Evolutionary conservation across 1,140 invertebrate genomes (phyloP), one percentile per base, ranked within the genome.

Genomic region (Callitettix versicolor): DNA sequence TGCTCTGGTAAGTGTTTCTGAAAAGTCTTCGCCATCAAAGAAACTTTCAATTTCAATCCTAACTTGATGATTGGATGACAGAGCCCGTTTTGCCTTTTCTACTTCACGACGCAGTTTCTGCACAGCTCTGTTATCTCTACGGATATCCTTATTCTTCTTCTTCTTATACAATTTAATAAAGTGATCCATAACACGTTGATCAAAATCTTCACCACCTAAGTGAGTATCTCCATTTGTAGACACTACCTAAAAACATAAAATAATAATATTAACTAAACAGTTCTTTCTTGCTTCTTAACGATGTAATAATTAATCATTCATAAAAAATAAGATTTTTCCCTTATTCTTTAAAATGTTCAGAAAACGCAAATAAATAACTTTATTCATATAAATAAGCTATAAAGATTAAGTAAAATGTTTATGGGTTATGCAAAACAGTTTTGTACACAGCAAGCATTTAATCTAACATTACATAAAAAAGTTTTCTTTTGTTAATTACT

Each of bases 111-210:
- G 81, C 58, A 98, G 77, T 73, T 97, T 97, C 73, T 97, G 93
- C 3, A 97, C 91, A 63, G 95, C 93, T 64, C 92, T 78, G 71
- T 94, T 88, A 70, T 97, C 93, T 67, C 91, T 93, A 57, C 92
- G 80, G 68, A 98, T 91, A 67, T 98, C 95, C 73, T 98, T 98
- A 68, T 92, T 91, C 78, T 94, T 94, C 82, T 98, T 98, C 76
- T 97, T 98, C 79, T 98, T 98, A 82, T 96, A 97, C 64, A 97
- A 68, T 68, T 98, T 97, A 66, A 97, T 95, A 74, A 98, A 98
- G 70, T 98, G 91, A 64, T 98, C 93, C 91, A 98, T 96, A 0
- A 98, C 93, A 61, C 94, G 79, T 70, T 98, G 93, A 78, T 98
- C 95, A 69, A 98, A 98, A 76, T 98, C 95, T 77, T 98, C 95